Evolutionary conservation across 2,888 invertebrate species (phyloP).

Genomic region (Apamea anceps): DNA sequence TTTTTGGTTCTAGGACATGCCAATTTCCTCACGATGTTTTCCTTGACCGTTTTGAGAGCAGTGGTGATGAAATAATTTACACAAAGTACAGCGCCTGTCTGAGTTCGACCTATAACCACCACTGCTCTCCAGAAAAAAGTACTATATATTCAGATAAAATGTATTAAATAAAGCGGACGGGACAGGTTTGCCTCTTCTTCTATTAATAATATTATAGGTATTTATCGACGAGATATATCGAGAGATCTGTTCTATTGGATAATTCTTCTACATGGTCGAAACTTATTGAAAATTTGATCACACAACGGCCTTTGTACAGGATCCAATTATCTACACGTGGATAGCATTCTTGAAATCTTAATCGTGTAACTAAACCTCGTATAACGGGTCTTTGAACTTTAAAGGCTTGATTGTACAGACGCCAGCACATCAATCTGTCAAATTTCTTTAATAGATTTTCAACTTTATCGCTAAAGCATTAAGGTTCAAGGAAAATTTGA

Average conservation of each 20-base stretch:
- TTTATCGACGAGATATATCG: neutral
- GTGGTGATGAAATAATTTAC: no score
- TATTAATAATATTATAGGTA: neutral
- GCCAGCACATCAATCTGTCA: no score
- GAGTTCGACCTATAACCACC: neutral
- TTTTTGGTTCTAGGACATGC: no score
- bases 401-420: neutral
- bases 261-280: neutral
- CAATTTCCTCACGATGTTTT: no score
- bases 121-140: neutral
- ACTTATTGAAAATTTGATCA: slow-evolving; percentile 25
- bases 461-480: no score
- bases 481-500: no score
- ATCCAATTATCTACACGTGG: slow-evolving; percentile 26
- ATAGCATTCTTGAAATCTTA: slow-evolving; percentile 6
- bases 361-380: neutral
- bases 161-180: neutral
- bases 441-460: no score
- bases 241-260: neutral
- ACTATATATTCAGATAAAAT: no score
- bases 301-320: slow-evolving; percentile 22
- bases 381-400: slow-evolving; percentile 6
- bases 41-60: no score
- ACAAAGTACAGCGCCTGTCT: no score
- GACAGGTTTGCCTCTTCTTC: neutral